These are phyloP conservation scores for Aphodius sticticus DNA, from an alignment of 2,888 invertebrate species.

Conservation along the genomic window DNA sequence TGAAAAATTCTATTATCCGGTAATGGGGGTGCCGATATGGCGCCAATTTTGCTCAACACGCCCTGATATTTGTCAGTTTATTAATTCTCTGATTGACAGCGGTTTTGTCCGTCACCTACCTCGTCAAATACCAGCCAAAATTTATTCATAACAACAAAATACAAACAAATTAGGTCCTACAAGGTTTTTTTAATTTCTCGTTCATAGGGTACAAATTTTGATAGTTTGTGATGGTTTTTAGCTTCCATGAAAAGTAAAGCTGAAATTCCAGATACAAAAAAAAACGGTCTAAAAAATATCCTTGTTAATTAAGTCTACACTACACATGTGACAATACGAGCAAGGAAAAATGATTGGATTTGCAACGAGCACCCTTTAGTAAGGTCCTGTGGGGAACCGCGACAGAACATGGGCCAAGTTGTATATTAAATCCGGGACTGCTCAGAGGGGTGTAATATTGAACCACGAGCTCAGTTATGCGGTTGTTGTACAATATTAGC, in stretches of 20 bases:
- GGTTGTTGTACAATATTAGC: slow-evolving; percentile 55
- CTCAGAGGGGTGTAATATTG: slow-evolving; percentile 44
- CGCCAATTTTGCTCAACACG: not conserved
- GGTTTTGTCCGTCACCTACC: not conserved
- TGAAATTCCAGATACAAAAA: too few species aligned
- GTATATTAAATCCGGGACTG: slow-evolving; percentile 52
- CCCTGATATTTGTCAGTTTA: not conserved
- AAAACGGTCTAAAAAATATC: too few species aligned
- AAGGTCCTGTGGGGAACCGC: not conserved
- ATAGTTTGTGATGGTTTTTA: too few species aligned
- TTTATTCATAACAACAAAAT: not conserved
- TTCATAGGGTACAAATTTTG: too few species aligned
- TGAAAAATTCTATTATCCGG: not conserved
- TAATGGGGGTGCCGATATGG: not conserved
- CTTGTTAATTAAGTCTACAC: too few species aligned
- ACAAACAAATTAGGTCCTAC: not conserved
- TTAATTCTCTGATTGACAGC: not conserved
- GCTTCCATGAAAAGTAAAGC: too few species aligned
- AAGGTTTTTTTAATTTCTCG: too few species aligned
- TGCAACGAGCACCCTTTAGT: too few species aligned
- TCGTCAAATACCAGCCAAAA: not conserved
- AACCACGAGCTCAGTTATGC: slow-evolving; percentile 43
- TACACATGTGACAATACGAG: too few species aligned
- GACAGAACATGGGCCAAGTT: slow-evolving; percentile 34
- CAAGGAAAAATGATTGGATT: too few species aligned